Evolutionary conservation across 1,140 invertebrate genomes (phyloP), one percentile per base, ranked within the genome.

Genomic region (Protaetia brevitarsis): DNA sequence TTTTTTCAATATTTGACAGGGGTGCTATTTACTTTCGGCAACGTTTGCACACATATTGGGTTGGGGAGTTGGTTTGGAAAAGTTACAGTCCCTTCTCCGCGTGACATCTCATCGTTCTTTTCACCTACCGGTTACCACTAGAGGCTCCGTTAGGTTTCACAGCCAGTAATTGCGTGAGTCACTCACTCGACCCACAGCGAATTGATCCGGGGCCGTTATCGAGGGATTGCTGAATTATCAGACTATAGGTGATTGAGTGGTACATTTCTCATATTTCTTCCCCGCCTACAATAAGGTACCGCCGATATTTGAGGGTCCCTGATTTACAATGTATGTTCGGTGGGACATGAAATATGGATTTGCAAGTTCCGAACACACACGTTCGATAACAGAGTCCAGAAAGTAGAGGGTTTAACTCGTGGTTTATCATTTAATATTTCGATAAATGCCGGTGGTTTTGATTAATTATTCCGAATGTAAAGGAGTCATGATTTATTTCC

Each of bases 191-290:
- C 11, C 21, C 13, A 51, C 11, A 19, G 10, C 11, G 41, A 51
- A 51, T 51, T 51, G 41, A 51, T 51, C 41, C 41, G 2, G 13
- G n/a, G 41, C 11, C 19, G 41, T 19, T 51, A 51, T 51, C 41
- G 41, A 51, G 41, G 41, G 41, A 51, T 51, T 51, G 41, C 41
- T 51, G 41, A 51, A 51, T 51, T 51, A 51, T 51, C 41, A 51
- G 41, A 51, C 41, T 51, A 51, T 23, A 51, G 41, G 41, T 23
- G 41, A 51, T 51, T 51, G 41, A 51, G 41, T 51, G 41, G 19
- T 23, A 51, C 41, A 23, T 51, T 51, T 51, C 41, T 51, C 41
- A 51, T 51, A 51, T 51, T 51, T 51, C 41, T 19, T 51, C 41
- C 19, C 16, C 19, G 4, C 8, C 10, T 13, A n/a, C 19, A 16